Percentiles rank a stretch among this genome's conserved stretches.
Evolutionary conservation across 2,888 invertebrate genomes (phyloP).

Genomic region (Meganola albula): DNA sequence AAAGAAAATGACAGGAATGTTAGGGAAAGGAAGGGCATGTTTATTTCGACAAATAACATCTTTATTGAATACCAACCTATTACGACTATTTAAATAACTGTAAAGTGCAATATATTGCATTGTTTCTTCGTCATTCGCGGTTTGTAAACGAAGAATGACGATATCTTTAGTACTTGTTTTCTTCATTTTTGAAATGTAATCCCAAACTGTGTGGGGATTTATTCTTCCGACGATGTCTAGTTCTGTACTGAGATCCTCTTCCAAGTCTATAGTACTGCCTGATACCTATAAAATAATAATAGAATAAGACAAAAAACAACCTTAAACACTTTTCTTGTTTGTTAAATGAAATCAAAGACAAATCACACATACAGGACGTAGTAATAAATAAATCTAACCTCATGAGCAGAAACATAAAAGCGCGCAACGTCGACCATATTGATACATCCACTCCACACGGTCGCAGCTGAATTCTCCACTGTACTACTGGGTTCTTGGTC

Average conservation of each 20-base stretch:
- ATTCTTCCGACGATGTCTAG: slow-evolving; percentile 95
- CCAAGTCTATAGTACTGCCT: slow-evolving; percentile 81
- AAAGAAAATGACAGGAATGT: slow-evolving; percentile 14
- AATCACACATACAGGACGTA: no score
- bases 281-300: slow-evolving; percentile 54
- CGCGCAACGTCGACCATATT: slow-evolving; percentile 95
- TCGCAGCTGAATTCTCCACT: slow-evolving; percentile 73
- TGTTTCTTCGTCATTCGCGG: slow-evolving; percentile 89
- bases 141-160: slow-evolving; percentile 87
- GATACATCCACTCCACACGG: slow-evolving; percentile 89
- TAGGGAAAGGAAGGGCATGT: slow-evolving; percentile 15
- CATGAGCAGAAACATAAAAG: slow-evolving; percentile 89
- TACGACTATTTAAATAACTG: slow-evolving; percentile 91
- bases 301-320: background rate
- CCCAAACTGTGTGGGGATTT: slow-evolving; percentile 93
- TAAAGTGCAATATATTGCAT: slow-evolving; percentile 91
- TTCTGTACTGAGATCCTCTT: slow-evolving; percentile 85
- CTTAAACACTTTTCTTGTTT: no score
- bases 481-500: slow-evolving; percentile 90
- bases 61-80: slow-evolving; percentile 61
- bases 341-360: no score
- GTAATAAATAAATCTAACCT: no score
- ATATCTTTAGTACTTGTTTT: slow-evolving; percentile 93
- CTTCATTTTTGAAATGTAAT: slow-evolving; percentile 94
- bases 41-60: slow-evolving; percentile 20